Conservation (phyloP, 1,140 invertebrate genomes). For the Drosophila pallidifrons region DNA sequence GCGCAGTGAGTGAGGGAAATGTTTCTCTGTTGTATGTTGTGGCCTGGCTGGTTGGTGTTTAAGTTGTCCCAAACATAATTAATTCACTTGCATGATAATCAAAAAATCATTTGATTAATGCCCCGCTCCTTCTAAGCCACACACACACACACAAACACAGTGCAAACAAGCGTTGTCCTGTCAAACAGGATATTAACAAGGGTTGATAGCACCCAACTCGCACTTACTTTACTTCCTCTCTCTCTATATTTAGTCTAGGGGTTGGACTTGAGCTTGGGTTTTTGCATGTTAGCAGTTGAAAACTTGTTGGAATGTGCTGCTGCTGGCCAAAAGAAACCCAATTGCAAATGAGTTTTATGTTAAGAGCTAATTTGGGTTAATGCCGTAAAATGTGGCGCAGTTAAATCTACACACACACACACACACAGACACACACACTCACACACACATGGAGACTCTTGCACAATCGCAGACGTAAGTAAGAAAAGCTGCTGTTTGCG, state of each 20-base stretch:
- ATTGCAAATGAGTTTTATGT: conserved; percentile 77
- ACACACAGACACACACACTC: conserved; percentile 4
- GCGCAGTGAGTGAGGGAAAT: background rate
- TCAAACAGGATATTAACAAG: conserved; percentile 36
- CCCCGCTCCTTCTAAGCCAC: conserved; percentile 17
- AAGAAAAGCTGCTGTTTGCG: conserved; percentile 38
- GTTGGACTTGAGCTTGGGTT: conserved; percentile 8
- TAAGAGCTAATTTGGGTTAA: conserved; percentile 82
- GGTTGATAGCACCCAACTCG: conserved; percentile 12
- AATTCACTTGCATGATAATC: conserved; percentile 81
- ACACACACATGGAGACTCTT: background rate
- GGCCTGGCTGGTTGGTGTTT: conserved; percentile 6
- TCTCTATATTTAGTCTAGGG: background rate
- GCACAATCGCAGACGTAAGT: conserved; percentile 9
- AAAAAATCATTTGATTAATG: conserved; percentile 80
- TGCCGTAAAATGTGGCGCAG: conserved; percentile 79
- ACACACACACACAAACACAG: conserved; percentile 9
- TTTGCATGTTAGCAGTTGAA: background rate
- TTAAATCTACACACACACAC: conserved; percentile 64
- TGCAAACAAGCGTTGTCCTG: conserved; percentile 52
- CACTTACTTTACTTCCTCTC: no score
- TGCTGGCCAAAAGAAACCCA: conserved; percentile 34
- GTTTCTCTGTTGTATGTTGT: background rate
- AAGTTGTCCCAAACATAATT: conserved; percentile 62
- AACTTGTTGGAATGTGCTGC: conserved; percentile 31